phyloP scores from a whole-genome alignment of 2,888 invertebrate genomes.

The Steinernema carpocapsae region DNA sequence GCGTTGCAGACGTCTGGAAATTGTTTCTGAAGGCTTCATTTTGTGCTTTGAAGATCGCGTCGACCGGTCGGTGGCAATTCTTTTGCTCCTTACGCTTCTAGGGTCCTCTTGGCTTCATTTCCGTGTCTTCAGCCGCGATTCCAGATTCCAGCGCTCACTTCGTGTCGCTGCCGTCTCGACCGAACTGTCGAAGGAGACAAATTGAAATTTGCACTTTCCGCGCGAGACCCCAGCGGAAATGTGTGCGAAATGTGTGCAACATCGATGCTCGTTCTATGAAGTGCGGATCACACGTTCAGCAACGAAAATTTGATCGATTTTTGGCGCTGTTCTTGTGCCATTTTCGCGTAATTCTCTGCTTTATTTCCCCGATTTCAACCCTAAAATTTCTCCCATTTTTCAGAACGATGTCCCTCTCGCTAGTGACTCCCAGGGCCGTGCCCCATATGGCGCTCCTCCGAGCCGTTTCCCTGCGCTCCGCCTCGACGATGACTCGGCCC shows the following conservation, averaged over 20 bases:
- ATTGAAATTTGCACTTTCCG: slow-evolving; percentile 7
- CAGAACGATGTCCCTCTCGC: slow-evolving; percentile 57
- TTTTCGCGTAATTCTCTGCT: too few species aligned
- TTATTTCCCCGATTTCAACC: too few species aligned
- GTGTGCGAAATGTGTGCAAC: slow-evolving; percentile 21
- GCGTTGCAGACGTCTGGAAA: too few species aligned
- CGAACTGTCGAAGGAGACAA: background rate
- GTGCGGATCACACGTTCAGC: background rate
- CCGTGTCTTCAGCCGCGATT: too few species aligned
- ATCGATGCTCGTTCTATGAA: slow-evolving; percentile 15
- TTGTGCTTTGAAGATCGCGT: too few species aligned
- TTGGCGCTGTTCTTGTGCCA: too few species aligned
- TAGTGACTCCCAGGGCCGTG: slow-evolving; percentile 56
- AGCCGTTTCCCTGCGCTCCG: slow-evolving; percentile 49
- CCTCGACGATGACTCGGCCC: slow-evolving; percentile 32
- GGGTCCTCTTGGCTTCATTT: too few species aligned
- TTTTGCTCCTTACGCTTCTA: too few species aligned
- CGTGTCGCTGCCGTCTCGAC: background rate
- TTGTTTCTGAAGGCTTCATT: too few species aligned
- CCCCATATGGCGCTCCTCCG: slow-evolving; percentile 49
- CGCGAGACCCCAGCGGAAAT: slow-evolving; percentile 1
- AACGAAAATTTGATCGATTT: too few species aligned
- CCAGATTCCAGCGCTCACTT: too few species aligned
- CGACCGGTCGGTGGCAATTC: too few species aligned
- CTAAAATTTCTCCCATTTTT: background rate